Evolutionary conservation across 2,113 vertebrate genomes (phyloP), one percentile per base, ranked within the genome.

Genomic region (Oreocharis arfaki): DNA sequence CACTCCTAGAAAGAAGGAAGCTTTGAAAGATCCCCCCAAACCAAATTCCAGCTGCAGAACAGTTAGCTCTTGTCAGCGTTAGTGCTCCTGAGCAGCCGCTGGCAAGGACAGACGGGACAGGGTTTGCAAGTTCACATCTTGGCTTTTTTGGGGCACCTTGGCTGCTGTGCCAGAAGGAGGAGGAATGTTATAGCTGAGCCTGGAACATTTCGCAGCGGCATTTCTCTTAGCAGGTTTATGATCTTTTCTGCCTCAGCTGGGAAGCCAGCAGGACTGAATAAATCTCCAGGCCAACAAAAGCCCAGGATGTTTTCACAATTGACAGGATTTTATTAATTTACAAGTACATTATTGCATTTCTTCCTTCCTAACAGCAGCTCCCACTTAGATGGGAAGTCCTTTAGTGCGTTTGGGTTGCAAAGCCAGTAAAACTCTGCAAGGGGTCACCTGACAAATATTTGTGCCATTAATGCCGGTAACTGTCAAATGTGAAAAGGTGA

Each of bases 141-240:
- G 87, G 81, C 37, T 44, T 87, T 91, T 89, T 30, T 49, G 74
- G 41, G 78, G 50, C 49, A 90, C 57, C 49, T 76, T 60, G n/a
- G 67, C 44, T 85, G 69, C 57, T 87, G 56, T 82, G 74, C 84
- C 65, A 85, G 74, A 30, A 93, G 93, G 76, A 86, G 78, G 55
- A 46, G n/a, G 55, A 53, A 61, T 84, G 76, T 86, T 92, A 69
- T 5, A 69, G 80, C 73, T 93, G n/a, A 91, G 75, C 65, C n/a
- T 59, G 79, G 85, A 88, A 55, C 71, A 30, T 84, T 92, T 84
- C 92, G 83, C 88, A 90, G 70, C 11, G 11, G 50, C 83, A 63
- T 92, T 93, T 92, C 76, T 92, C 71, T 63, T 89, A 89, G 71
- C 88, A 92, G 79, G 22, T 94, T 96, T 94, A 93, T 83, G 88